A percentile compares a stretch with the other conserved stretches of the same genome.
phyloP scores from a whole-genome alignment of 2,797 vertebrate species.

The Zenarchopterus dispar region DNA sequence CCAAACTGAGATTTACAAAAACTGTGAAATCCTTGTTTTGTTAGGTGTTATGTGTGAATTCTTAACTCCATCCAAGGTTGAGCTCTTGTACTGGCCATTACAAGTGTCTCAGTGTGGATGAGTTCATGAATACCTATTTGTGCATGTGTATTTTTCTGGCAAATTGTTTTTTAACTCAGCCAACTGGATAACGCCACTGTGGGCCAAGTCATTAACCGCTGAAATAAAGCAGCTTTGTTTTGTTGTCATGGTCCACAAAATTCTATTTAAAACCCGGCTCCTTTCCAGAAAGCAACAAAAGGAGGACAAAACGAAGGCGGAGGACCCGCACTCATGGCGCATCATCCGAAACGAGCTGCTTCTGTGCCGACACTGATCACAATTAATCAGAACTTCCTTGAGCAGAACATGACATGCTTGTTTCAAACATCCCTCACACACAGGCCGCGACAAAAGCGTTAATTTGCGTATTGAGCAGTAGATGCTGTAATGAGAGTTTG shows the following conservation, averaged over 20 bases:
- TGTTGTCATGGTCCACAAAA: slow-evolving; percentile 73
- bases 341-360: slow-evolving; percentile 38
- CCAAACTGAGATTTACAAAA: slow-evolving; percentile 31
- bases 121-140: slow-evolving; percentile 59
- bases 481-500: neutral
- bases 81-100: slow-evolving; percentile 30
- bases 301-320: slow-evolving; percentile 34
- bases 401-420: slow-evolving; percentile 39
- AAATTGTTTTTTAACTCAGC: slow-evolving; percentile 42
- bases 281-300: slow-evolving; percentile 55
- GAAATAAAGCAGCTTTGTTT: slow-evolving; percentile 79
- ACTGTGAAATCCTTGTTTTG: slow-evolving; percentile 14
- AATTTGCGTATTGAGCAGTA: slow-evolving; percentile 18
- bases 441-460: slow-evolving; percentile 4
- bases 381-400: slow-evolving; percentile 52
- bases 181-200: slow-evolving; percentile 46
- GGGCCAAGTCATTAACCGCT: slow-evolving; percentile 71
- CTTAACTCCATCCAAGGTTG: slow-evolving; percentile 10
- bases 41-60: slow-evolving; percentile 28
- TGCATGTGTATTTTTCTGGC: slow-evolving; percentile 52
- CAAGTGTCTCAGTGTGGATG: slow-evolving; percentile 51
- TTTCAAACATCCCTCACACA: slow-evolving; percentile 37
- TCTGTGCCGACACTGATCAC: slow-evolving; percentile 30
- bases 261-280: slow-evolving; percentile 68
- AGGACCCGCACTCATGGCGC: slow-evolving; percentile 21